Evolutionary conservation across 2,888 invertebrate genomes (phyloP).

Genomic region (Cacoxenus indagator): DNA sequence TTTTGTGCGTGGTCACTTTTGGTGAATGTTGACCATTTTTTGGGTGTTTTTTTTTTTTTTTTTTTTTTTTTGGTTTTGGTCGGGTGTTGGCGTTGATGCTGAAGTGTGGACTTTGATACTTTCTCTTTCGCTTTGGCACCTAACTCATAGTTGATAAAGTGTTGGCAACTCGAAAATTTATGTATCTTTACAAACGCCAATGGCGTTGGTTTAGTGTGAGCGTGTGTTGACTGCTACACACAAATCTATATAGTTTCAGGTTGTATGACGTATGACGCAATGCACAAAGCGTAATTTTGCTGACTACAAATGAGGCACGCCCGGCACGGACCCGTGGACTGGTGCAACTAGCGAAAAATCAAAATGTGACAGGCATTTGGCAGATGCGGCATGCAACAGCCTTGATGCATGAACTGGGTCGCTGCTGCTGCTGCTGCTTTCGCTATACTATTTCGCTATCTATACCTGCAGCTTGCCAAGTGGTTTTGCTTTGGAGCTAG

Average conservation of each 20-base stretch:
- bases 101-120: background rate
- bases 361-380: constrained; percentile 4
- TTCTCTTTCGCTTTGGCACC: background rate
- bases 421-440: background rate
- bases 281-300: background rate
- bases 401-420: background rate
- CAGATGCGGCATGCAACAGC: constrained; percentile 17
- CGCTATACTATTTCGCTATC: no score
- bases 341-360: background rate
- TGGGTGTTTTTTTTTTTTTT: no score
- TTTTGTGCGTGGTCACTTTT: no score
- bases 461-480: constrained; percentile 21
- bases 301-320: background rate
- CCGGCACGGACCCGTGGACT: background rate
- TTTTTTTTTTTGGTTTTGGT: constrained; percentile 1
- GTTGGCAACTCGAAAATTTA: background rate
- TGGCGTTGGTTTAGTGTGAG: no score
- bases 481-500: constrained; percentile 8
- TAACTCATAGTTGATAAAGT: background rate
- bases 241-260: no score
- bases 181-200: background rate
- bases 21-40: no score
- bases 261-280: no score
- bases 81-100: background rate
- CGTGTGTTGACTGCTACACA: no score